phyloP scores from a whole-genome alignment of 2,797 vertebrate species.

The Neopelma chrysocephalum region DNA sequence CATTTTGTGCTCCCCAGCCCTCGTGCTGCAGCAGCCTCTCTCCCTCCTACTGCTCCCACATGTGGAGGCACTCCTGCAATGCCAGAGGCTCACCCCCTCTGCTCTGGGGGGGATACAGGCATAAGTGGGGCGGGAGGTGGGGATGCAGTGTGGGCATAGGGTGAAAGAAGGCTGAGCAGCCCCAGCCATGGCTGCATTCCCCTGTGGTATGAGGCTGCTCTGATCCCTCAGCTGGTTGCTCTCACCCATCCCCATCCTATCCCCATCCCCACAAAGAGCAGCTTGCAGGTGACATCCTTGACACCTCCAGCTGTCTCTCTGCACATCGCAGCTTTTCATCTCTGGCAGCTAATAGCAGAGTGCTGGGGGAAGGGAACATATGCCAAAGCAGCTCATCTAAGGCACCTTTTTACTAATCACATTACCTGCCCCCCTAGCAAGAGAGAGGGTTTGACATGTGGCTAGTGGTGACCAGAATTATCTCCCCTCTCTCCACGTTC shows the following conservation, averaged over 20 bases:
- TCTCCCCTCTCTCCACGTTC: background rate
- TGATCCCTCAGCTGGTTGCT: background rate
- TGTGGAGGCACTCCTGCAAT: background rate
- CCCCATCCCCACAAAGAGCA: background rate
- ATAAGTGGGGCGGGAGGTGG: background rate
- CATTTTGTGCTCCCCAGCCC: background rate
- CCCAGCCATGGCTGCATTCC: background rate
- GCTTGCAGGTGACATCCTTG: conserved; percentile 33
- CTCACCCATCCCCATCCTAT: background rate
- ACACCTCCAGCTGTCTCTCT: conserved; percentile 19
- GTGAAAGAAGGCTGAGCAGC: background rate
- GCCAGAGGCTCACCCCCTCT: background rate
- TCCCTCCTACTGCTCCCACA: background rate
- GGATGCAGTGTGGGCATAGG: accelerated
- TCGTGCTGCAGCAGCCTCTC: background rate
- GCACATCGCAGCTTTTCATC: background rate
- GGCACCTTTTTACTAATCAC: background rate
- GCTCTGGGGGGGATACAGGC: background rate
- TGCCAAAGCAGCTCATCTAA: background rate
- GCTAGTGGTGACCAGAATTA: background rate
- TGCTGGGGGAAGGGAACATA: conserved; percentile 11
- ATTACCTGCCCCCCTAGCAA: background rate
- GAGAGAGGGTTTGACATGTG: background rate
- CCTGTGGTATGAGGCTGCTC: background rate
- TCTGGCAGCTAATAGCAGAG: background rate